phyloP scores from a whole-genome alignment of 2,113 vertebrate species.

The Chitala chitala region DNA sequence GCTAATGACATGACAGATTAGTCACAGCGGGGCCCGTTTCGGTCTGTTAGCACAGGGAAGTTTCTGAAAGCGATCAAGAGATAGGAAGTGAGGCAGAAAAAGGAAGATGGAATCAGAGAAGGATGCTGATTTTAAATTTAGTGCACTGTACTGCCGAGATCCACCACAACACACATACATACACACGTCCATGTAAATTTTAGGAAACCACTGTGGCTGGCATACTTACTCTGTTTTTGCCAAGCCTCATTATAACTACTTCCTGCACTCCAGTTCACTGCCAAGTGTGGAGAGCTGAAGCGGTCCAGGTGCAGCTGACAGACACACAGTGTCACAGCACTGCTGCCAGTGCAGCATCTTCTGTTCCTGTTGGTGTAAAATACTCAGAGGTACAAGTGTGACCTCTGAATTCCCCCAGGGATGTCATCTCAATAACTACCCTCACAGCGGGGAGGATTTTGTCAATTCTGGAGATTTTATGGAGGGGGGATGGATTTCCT shows the following conservation, averaged over 20 bases:
- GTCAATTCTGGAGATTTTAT: background rate
- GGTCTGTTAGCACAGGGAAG: background rate
- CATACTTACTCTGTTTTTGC: background rate
- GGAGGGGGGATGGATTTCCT: background rate
- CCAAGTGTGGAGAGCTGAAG: background rate
- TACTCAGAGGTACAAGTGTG: background rate
- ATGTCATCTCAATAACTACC: too few relatives aligned
- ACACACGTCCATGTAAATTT: background rate
- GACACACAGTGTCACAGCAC: too few relatives aligned
- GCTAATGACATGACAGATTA: slow-evolving; percentile 22
- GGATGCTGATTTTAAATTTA: too few relatives aligned
- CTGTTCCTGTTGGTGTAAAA: background rate
- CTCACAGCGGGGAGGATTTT: background rate
- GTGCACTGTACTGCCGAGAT: too few relatives aligned
- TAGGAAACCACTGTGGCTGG: background rate
- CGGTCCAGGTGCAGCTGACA: background rate
- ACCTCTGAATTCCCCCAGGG: background rate
- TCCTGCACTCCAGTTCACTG: background rate
- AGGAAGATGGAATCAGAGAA: too few relatives aligned
- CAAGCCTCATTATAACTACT: background rate
- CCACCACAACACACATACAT: background rate
- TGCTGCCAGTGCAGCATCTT: background rate
- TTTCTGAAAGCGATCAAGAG: background rate
- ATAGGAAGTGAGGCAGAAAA: background rate
- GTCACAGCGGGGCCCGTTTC: slow-evolving; percentile 8